phyloP scores from a whole-genome alignment of 2,888 invertebrate genomes.

The Nyleta sp. region DNA sequence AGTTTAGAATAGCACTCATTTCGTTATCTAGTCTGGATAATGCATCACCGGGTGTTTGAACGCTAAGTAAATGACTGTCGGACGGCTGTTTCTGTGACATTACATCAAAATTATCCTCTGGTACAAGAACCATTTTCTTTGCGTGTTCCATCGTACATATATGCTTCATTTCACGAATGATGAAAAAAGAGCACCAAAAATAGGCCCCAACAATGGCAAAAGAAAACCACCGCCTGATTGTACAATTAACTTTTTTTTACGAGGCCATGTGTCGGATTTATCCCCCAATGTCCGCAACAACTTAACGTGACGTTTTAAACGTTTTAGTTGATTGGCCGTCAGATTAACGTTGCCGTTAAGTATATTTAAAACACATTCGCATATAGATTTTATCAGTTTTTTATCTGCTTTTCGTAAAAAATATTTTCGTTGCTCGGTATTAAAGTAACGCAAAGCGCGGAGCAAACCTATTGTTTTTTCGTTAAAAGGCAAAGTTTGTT shows the following conservation, averaged over 20 bases:
- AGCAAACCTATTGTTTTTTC: not conserved
- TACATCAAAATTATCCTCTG: not conserved
- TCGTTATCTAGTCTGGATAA: not conserved
- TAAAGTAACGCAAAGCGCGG: not conserved
- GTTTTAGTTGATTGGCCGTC: not conserved
- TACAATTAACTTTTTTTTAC: conserved; percentile 12
- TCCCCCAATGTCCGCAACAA: not conserved
- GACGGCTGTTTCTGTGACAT: not conserved
- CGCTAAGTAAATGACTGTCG: not conserved
- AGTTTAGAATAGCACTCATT: not conserved
- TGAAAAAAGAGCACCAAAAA: not conserved
- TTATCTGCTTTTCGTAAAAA: not conserved
- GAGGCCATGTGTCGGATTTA: not conserved
- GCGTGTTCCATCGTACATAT: conserved; percentile 19
- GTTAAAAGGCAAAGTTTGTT: not conserved
- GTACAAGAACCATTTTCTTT: conserved; percentile 16
- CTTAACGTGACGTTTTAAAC: not conserved
- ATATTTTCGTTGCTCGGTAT: not conserved
- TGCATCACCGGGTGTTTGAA: conserved; percentile 5
- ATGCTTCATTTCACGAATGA: not conserved
- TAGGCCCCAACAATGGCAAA: not conserved
- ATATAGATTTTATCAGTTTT: conserved; percentile 22
- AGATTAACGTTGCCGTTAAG: conserved; percentile 5
- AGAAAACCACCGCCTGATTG: conserved; percentile 7
- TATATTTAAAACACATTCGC: conserved; percentile 17